phyloP scores from a whole-genome alignment of 2,797 vertebrate species.

The Silurus lanzhouensis region DNA sequence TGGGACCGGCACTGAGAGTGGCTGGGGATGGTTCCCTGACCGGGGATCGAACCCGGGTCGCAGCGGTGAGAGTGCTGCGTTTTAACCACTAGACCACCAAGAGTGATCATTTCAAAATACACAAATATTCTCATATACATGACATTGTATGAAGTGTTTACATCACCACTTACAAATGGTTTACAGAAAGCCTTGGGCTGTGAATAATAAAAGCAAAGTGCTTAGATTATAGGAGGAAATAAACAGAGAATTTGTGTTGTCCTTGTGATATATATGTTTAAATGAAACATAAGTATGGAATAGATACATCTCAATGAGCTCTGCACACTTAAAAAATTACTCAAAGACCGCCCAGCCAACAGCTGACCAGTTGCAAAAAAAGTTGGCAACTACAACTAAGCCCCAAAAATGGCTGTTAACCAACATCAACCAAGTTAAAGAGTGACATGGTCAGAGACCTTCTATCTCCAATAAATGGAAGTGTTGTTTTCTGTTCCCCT shows the following conservation, averaged over 20 bases:
- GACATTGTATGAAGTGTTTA: not conserved
- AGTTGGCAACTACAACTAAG: not conserved
- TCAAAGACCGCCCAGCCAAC: not conserved
- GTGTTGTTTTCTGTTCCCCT: conserved; percentile 32
- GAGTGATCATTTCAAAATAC: not conserved
- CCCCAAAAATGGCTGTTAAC: not conserved
- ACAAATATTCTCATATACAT: not conserved
- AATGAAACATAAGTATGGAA: not conserved
- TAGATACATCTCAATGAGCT: not conserved
- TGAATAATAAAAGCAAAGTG: not conserved
- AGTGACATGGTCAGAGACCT: conserved; percentile 16
- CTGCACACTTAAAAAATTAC: not conserved
- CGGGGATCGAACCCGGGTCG: too few species aligned
- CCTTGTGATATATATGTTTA: not conserved
- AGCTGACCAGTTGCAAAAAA: not conserved
- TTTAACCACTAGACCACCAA: too few species aligned
- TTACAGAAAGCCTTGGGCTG: not conserved
- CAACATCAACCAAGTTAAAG: not conserved
- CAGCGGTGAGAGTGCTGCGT: too few species aligned
- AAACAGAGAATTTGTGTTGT: not conserved
- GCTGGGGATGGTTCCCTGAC: too few species aligned
- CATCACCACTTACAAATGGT: not conserved
- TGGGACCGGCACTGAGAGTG: too few species aligned
- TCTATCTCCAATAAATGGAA: conserved; percentile 31
- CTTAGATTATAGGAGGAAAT: not conserved